Evolutionary conservation across 2,797 vertebrate species (phyloP).

Genomic region (Geranospiza caerulescens): DNA sequence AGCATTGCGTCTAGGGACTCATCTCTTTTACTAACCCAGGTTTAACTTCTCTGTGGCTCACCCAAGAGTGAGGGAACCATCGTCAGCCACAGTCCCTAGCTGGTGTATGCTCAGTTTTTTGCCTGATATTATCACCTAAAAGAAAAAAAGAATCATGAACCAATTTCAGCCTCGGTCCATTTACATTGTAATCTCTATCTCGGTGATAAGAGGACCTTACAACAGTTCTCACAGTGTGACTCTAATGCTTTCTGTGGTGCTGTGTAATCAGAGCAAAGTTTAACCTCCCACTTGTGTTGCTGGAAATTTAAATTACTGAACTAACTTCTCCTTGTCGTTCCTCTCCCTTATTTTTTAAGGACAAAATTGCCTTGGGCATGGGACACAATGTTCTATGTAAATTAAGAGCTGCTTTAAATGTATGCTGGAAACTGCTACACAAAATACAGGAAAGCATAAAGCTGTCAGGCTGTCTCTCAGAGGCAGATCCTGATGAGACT

Average conservation of each 20-base stretch:
- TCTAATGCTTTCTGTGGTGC: not conserved
- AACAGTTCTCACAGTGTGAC: not conserved
- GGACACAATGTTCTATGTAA: not conserved
- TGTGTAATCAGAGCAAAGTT: constrained; percentile 43
- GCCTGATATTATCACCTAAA: not conserved
- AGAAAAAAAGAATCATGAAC: not conserved
- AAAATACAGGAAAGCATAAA: not conserved
- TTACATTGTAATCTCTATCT: not conserved
- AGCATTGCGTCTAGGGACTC: not conserved
- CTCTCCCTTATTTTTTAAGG: not conserved
- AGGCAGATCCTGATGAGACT: not conserved
- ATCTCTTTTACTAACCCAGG: not conserved
- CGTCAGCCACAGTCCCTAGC: fast-evolving
- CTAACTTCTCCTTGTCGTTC: not conserved
- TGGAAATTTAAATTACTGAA: constrained; percentile 35
- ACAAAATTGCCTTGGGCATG: not conserved
- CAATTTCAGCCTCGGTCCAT: not conserved
- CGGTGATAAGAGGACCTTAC: not conserved
- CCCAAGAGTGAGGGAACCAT: not conserved
- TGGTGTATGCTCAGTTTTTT: not conserved
- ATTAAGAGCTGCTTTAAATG: not conserved
- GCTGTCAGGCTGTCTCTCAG: not conserved
- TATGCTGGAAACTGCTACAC: not conserved
- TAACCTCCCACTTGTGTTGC: constrained; percentile 4
- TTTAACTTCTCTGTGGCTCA: not conserved